Evolutionary conservation across 2,113 vertebrate species (phyloP), one percentile per base, ranked within the genome.

Genomic region (Climacteris rufus): DNA sequence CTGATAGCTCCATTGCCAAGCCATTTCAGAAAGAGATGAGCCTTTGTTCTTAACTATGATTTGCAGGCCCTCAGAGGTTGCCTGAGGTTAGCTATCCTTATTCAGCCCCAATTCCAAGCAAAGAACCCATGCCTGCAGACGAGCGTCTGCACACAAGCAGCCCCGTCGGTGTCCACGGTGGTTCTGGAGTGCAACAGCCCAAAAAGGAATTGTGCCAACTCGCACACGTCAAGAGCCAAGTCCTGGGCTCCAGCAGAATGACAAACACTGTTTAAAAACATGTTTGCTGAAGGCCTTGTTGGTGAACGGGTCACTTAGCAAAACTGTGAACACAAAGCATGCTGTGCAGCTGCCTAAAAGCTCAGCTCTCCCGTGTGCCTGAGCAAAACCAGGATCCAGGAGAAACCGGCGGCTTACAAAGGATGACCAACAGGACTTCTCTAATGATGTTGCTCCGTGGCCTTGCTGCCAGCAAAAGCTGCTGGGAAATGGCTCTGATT

Each of bases 301-400:
- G 84, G 84, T 95, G 90, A 94, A 95, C 3, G n/a, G 92, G 85
- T 95, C 94, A 96, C 92, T 96, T 94, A 65, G 87, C 92, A 95
- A 94, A 94, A 87, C 1, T n/a, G 69, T 23, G 87, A 95, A 80
- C 75, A 87, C 44, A 91, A 76, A 86, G 18, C 78, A 44, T 52
- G 74, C 65, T 83, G 87, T 61, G 61, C 84, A 91, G 66, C 84
- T 79, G 82, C 84, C 87, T 56, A 20, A 91, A 71, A 91, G n/a
- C 70, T 85, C 61, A 37, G 74, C 25, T 49, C 50, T 71, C 40
- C 60, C 1, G 0, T 13, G 27, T 33, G 69, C 65, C 61, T 37
- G 30, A 76, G 53, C 69, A 87, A 68, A 93, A 69, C 18, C 4
- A 2, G 44, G 42, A 82, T 59, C 74, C 22, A 44, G 74, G 15